These are phyloP conservation scores for Erpobdella octoculata DNA, from an alignment of 2,888 invertebrate genomes.

Conservation along the genomic window DNA sequence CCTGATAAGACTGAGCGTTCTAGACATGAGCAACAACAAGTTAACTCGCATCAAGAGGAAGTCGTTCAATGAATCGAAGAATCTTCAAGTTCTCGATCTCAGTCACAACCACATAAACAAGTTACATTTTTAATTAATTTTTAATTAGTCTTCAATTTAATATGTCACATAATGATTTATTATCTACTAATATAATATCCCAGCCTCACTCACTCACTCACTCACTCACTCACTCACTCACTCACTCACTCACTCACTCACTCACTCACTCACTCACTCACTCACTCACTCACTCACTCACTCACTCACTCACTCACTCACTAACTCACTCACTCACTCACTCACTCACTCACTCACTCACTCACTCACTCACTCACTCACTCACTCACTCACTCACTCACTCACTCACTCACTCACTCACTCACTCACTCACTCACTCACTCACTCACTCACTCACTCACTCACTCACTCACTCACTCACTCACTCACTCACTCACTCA, in stretches of 20 bases:
- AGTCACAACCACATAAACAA: conserved; percentile 32
- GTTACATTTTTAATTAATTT: neutral
- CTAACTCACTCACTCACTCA: neutral
- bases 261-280: neutral
- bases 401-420: no score
- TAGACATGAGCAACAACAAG: conserved; percentile 24
- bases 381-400: no score
- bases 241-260: neutral
- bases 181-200: no score
- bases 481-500: no score
- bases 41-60: conserved; percentile 20
- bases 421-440: no score
- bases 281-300: neutral
- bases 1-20: conserved; percentile 28
- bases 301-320: neutral
- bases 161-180: neutral
- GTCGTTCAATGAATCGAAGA: conserved; percentile 24
- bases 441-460: no score
- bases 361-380: no score
- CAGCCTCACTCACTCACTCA: neutral
- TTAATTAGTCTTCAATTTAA: neutral
- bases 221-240: neutral
- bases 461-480: no score
- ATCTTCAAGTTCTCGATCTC: conserved; percentile 30
- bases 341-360: no score